phyloP scores from a whole-genome alignment of 64 coral and sea anemone genomes.

The Actinia tenebrosa region DNA sequence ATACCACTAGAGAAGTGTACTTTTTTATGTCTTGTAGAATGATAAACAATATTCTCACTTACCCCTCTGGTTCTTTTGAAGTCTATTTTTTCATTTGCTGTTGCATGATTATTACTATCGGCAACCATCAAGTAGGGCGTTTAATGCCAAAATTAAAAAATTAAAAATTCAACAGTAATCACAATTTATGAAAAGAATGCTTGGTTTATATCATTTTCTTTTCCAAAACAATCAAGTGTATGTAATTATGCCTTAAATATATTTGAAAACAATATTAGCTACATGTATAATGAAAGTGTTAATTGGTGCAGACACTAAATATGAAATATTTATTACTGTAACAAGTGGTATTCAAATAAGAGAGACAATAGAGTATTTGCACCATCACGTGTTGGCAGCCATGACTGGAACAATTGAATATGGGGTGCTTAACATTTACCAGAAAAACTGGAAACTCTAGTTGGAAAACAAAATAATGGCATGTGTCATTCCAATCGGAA shows the following conservation, averaged over 20 bases:
- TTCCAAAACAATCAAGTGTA: neutral
- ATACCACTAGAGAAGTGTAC: neutral
- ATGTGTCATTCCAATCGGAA: too few species aligned
- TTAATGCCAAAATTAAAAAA: neutral
- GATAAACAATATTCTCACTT: neutral
- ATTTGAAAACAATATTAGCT: neutral
- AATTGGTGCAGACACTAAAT: neutral
- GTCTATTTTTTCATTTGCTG: conserved; percentile 16
- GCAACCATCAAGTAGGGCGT: neutral
- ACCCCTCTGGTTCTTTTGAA: conserved; percentile 5
- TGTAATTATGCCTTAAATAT: neutral
- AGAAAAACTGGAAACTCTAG: too few species aligned
- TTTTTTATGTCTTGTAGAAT: conserved; percentile 28
- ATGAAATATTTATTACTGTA: neutral
- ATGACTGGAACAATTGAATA: too few species aligned
- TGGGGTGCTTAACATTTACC: too few species aligned
- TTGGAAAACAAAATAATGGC: too few species aligned
- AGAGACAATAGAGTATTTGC: too few species aligned
- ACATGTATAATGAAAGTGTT: neutral
- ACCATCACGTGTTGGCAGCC: too few species aligned
- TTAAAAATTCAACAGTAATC: neutral
- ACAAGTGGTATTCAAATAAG: too few species aligned
- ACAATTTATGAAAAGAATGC: neutral
- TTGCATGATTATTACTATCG: neutral
- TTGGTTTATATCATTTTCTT: neutral